Evolutionary conservation across 2,113 vertebrate species (phyloP).

Genomic region (Eudorcas thomsonii): DNA sequence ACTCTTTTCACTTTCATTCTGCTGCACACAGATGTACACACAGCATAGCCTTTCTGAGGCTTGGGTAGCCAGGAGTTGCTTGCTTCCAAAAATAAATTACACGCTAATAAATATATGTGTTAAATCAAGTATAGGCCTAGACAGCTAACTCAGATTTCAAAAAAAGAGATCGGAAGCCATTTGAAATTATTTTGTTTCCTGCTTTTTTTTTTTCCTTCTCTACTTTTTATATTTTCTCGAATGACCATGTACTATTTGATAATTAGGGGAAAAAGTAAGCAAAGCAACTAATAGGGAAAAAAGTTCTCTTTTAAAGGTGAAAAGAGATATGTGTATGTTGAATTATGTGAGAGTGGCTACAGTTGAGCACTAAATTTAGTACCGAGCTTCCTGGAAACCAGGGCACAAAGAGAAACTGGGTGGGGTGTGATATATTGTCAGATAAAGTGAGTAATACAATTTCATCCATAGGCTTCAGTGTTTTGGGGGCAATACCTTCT

Average conservation of each 20-base stretch:
- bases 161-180: neutral
- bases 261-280: neutral
- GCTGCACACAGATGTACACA: neutral
- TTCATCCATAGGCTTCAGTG: slow-evolving; percentile 6
- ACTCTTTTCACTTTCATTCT: neutral
- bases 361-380: slow-evolving; percentile 66
- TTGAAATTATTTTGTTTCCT: slow-evolving; percentile 4
- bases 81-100: neutral
- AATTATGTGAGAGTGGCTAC: slow-evolving; percentile 49
- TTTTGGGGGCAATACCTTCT: neutral
- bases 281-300: neutral
- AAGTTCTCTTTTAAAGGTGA: slow-evolving; percentile 10
- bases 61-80: neutral
- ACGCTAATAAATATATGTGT: neutral
- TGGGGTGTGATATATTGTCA: neutral
- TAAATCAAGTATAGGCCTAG: neutral
- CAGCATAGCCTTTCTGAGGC: neutral
- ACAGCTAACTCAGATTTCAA: neutral
- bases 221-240: neutral
- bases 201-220: neutral
- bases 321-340: slow-evolving; percentile 29
- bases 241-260: neutral
- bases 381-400: slow-evolving; percentile 65
- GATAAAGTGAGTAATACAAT: slow-evolving; percentile 8
- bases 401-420: slow-evolving; percentile 51